A percentile compares a stretch with the other conserved stretches of the same genome.
phyloP scores from a whole-genome alignment of 2,888 invertebrate species.

The Leucophenga maculata region DNA sequence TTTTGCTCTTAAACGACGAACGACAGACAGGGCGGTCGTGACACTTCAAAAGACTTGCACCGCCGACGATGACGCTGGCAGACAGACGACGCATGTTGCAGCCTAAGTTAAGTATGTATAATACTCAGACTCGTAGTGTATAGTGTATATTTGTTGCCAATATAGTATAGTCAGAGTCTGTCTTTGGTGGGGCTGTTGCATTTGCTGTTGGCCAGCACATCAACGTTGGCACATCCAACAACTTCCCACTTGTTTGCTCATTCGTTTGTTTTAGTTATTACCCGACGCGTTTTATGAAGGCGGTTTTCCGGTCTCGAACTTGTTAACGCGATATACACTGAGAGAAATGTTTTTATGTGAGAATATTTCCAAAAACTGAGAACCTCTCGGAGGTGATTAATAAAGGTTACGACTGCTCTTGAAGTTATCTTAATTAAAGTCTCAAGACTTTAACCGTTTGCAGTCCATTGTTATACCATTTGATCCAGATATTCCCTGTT shows the following conservation, averaged over 20 bases:
- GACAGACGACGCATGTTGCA: conserved; percentile 10
- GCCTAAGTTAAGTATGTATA: not conserved
- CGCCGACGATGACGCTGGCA: conserved; percentile 51
- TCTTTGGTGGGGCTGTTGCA: conserved; percentile 23
- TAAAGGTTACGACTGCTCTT: too few relatives aligned
- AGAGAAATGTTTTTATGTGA: not conserved
- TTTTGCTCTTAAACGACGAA: conserved; percentile 57
- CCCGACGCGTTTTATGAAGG: conserved; percentile 8
- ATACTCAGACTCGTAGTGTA: conserved; percentile 39
- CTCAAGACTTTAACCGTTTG: too few relatives aligned
- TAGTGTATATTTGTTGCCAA: conserved; percentile 39
- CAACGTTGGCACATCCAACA: conserved; percentile 32
- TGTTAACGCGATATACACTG: conserved; percentile 15
- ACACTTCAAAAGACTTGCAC: conserved; percentile 58
- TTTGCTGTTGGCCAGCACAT: conserved; percentile 36
- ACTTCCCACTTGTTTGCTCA: conserved; percentile 62
- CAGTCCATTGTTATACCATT: too few relatives aligned
- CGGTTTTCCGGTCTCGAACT: conserved; percentile 28
- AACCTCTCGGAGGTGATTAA: too few relatives aligned
- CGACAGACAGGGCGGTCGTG: conserved; percentile 52
- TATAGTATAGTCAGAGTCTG: not conserved
- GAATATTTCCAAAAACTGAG: not conserved
- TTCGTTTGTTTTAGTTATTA: conserved; percentile 51
- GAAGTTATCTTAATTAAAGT: too few relatives aligned
- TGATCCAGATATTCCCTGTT: too few relatives aligned